Conservation (phyloP, 2,113 vertebrate species). For the Choloepus hoffmanni region DNA sequence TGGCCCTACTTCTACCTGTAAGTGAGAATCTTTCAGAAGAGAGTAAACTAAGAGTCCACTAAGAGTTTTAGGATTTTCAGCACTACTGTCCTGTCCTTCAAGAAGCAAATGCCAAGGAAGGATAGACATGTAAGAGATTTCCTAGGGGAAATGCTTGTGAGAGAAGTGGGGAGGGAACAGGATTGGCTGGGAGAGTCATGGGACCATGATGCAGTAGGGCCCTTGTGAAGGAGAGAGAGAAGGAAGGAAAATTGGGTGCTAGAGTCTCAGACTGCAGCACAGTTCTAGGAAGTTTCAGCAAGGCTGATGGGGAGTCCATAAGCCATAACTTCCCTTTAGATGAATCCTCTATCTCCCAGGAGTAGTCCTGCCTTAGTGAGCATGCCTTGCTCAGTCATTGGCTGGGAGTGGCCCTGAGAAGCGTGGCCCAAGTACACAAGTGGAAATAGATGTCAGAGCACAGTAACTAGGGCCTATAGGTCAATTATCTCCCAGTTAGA, state of each 20-base stretch:
- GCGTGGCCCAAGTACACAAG: neutral
- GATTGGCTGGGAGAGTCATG: neutral
- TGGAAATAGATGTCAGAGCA: neutral
- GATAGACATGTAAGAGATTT: neutral
- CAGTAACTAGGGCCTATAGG: no score
- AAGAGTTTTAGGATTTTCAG: slow-evolving; percentile 3
- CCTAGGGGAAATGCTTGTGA: neutral
- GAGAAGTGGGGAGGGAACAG: neutral
- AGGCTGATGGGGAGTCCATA: neutral
- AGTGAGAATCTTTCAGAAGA: neutral
- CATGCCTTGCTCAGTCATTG: neutral
- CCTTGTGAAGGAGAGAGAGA: neutral
- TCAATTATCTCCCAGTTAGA: neutral
- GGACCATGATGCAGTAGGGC: neutral
- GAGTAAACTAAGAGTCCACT: neutral
- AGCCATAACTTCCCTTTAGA: neutral
- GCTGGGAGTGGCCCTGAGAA: neutral
- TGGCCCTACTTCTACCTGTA: neutral
- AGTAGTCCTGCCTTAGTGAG: neutral
- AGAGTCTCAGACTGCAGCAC: neutral
- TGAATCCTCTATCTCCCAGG: neutral
- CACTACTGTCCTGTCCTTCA: neutral
- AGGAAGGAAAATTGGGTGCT: neutral
- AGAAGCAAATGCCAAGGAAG: neutral
- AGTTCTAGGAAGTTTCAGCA: neutral